phyloP scores from a whole-genome alignment of 2,888 invertebrate species.

The Plusia festucae region DNA sequence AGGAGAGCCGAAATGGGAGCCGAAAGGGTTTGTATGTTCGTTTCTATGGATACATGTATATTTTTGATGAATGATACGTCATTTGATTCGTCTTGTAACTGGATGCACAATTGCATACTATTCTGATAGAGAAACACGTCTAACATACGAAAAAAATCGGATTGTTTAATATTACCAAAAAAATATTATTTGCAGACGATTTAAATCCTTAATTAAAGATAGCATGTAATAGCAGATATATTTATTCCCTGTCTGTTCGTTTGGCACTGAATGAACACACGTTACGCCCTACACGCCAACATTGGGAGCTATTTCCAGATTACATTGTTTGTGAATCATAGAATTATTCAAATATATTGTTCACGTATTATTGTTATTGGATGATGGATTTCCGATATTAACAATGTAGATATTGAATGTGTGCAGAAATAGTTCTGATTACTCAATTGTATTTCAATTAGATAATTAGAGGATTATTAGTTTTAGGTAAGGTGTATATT shows the following conservation, averaged over 20 bases:
- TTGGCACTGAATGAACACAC: conserved; percentile 17
- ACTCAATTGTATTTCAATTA: neutral
- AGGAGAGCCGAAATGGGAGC: too few relatives aligned
- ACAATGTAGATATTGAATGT: neutral
- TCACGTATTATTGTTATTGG: neutral
- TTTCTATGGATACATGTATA: too few relatives aligned
- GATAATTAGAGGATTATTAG: conserved; percentile 17
- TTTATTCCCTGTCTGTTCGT: conserved; percentile 3
- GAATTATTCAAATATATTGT: conserved; percentile 10
- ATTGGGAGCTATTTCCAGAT: conserved; percentile 19
- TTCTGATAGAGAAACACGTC: too few relatives aligned
- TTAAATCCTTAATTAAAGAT: neutral
- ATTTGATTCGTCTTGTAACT: too few relatives aligned
- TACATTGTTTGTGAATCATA: conserved; percentile 11
- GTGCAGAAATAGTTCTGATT: neutral
- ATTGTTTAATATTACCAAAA: too few relatives aligned
- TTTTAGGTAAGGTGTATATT: neutral
- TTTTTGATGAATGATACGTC: too few relatives aligned
- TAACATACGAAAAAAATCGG: too few relatives aligned
- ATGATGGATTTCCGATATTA: conserved; percentile 1
- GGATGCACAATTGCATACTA: too few relatives aligned
- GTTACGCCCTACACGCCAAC: conserved; percentile 25
- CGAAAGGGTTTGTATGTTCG: too few relatives aligned
- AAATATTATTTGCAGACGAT: too few relatives aligned
- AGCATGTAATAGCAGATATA: conserved; percentile 8